phyloP scores from a whole-genome alignment of 2,797 vertebrate genomes.

The Anniella stebbinsi region DNA sequence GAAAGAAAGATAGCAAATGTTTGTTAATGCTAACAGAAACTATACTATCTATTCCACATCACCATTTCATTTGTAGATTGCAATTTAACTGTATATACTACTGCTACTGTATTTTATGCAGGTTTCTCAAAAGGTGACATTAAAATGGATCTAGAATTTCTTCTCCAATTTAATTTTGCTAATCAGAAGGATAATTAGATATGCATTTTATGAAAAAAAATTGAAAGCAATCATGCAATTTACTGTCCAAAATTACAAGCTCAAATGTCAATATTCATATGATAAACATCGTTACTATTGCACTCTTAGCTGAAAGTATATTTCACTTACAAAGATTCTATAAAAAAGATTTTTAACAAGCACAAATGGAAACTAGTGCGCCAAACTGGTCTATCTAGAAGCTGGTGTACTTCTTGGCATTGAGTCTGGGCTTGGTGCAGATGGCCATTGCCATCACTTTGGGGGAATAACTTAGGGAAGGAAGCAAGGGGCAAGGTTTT shows the following conservation, averaged over 20 bases:
- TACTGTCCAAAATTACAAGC: background rate
- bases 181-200: background rate
- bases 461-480: too few relatives aligned
- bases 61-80: background rate
- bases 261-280: background rate
- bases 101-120: background rate
- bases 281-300: background rate
- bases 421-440: too few relatives aligned
- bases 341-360: background rate
- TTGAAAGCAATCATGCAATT: background rate
- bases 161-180: background rate
- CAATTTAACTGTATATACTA: background rate
- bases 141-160: background rate
- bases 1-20: background rate
- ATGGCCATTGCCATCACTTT: background rate
- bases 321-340: background rate
- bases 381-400: background rate
- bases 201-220: background rate
- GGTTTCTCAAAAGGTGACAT: background rate
- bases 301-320: background rate
- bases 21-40: background rate
- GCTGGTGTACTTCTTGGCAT: too few relatives aligned
- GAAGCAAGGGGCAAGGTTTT: too few relatives aligned
- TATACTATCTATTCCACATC: background rate
- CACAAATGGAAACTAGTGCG: background rate